Evolutionary conservation across 1,140 invertebrate genomes (phyloP).

Genomic region (Polypedilum pembai): DNA sequence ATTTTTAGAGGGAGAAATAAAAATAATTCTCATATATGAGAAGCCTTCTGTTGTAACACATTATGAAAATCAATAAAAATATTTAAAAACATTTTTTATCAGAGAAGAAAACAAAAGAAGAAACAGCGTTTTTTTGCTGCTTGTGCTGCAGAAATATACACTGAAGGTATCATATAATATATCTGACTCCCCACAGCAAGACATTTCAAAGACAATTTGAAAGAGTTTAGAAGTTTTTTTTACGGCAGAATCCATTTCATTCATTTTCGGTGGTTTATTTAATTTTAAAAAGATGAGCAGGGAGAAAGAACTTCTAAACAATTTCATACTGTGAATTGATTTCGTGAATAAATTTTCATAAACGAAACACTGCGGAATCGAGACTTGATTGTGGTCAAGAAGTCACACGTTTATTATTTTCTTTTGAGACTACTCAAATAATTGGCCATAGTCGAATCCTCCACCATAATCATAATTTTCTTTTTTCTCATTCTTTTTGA

Average conservation of each 20-base stretch:
- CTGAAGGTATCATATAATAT: not conserved
- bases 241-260: too few species aligned
- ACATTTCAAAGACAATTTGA: not conserved
- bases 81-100: constrained; percentile 13
- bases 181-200: constrained; percentile 10
- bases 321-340: constrained; percentile 18
- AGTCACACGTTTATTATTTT: constrained; percentile 11
- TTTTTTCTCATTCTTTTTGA: constrained; percentile 15
- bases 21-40: constrained; percentile 26
- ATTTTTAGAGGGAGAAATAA: not conserved
- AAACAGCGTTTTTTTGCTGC: not conserved
- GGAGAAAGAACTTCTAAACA: constrained; percentile 18
- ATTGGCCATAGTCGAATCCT: not conserved
- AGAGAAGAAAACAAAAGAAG: not conserved
- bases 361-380: not conserved
- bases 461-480: constrained; percentile 1
- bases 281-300: not conserved
- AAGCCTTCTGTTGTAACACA: constrained; percentile 27
- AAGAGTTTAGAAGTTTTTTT: too few species aligned
- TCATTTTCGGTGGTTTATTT: not conserved
- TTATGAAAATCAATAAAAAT: constrained; percentile 29
- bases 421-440: not conserved
- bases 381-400: not conserved
- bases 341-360: constrained; percentile 5
- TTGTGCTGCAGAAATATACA: not conserved